Evolutionary conservation across 2,113 vertebrate species (phyloP).

Genomic region (Falcunculus frontatus): DNA sequence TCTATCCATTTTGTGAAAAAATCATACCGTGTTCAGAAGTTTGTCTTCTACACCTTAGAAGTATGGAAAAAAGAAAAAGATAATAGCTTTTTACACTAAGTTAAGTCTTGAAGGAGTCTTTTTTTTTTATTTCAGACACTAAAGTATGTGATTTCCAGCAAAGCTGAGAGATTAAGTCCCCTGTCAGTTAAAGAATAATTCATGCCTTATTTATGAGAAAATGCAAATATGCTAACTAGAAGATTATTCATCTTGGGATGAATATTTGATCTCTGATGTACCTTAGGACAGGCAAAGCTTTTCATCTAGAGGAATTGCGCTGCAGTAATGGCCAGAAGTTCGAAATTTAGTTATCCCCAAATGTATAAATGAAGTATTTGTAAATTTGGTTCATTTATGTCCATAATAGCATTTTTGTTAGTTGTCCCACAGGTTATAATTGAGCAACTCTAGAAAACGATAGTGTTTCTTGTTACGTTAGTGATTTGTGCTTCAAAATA

Average conservation of each 20-base stretch:
- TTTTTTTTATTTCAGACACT: neutral
- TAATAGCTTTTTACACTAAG: neutral
- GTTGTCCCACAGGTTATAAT: neutral
- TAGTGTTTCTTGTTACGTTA: neutral
- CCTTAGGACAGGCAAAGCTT: neutral
- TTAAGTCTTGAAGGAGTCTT: neutral
- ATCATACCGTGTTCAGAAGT: neutral
- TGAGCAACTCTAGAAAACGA: neutral
- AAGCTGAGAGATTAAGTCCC: neutral
- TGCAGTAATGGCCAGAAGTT: neutral
- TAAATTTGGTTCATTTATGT: neutral
- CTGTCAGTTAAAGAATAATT: slow-evolving; percentile 1
- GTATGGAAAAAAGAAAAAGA: neutral
- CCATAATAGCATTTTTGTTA: neutral
- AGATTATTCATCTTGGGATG: neutral
- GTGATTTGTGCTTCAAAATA: neutral
- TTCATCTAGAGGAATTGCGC: neutral
- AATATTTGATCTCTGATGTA: slow-evolving; percentile 16
- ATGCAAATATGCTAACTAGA: slow-evolving; percentile 6
- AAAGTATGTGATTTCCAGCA: neutral
- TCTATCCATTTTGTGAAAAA: neutral
- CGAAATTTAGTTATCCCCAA: neutral
- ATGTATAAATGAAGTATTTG: neutral
- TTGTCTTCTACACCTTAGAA: neutral
- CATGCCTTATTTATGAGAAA: slow-evolving; percentile 38